Evolutionary conservation across 2,113 vertebrate species (phyloP).

Genomic region (Aepyceros melampus): DNA sequence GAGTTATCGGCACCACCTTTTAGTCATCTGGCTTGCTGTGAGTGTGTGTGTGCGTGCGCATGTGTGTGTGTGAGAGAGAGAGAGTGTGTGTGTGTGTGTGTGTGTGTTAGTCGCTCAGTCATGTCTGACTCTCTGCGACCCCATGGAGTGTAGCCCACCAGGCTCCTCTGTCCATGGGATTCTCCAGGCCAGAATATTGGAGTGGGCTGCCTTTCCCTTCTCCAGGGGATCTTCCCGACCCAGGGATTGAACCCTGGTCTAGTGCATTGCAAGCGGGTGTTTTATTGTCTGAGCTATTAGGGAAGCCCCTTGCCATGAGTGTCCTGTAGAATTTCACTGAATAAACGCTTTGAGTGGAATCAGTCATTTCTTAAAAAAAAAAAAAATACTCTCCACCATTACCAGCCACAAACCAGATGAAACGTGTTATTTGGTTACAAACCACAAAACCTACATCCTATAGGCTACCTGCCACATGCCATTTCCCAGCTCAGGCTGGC

Average conservation of each 20-base stretch:
- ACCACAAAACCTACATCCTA: background rate
- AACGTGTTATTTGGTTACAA: background rate
- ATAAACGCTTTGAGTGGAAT: background rate
- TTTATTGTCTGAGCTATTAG: fast-evolving
- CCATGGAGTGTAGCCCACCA: background rate
- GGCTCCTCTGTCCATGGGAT: background rate
- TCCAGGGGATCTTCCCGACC: fast-evolving
- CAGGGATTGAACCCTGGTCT: fast-evolving
- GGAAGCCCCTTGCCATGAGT: background rate
- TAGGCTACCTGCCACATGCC: fast-evolving
- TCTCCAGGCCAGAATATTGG: background rate
- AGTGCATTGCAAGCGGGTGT: fast-evolving
- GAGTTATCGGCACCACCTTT: background rate
- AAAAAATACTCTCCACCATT: background rate
- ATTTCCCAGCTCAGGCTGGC: no score
- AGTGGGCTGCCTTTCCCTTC: background rate
- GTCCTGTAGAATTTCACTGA: background rate
- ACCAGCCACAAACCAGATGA: background rate
- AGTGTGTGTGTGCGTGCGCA: background rate
- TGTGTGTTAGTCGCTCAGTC: background rate
- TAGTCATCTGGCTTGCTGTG: background rate
- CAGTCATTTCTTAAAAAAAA: background rate
- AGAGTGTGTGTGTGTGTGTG: no score
- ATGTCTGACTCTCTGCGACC: fast-evolving
- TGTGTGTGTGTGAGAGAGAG: no score